Evolutionary conservation across 1,140 invertebrate species (phyloP).

Genomic region (Drosophila hydei): DNA sequence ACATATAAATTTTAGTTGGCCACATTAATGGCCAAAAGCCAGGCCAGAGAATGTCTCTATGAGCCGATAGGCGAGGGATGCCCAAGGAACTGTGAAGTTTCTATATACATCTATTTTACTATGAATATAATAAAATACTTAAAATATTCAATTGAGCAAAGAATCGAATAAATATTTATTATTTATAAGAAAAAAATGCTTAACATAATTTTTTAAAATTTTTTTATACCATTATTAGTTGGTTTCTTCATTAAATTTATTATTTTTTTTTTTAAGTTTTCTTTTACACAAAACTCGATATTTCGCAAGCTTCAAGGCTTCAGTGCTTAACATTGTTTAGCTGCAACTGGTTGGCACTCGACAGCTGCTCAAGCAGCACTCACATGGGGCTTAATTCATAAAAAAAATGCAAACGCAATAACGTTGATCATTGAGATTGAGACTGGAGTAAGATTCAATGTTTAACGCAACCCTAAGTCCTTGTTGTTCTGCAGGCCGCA

Average conservation of each 20-base stretch:
- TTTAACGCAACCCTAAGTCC: constrained; percentile 66
- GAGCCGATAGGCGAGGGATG: constrained; percentile 38
- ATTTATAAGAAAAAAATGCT: neutral
- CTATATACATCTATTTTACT: neutral
- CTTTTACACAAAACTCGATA: neutral
- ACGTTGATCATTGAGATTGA: constrained; percentile 21
- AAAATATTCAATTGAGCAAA: too few relatives aligned
- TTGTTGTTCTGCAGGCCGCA: constrained; percentile 57
- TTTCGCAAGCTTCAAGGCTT: neutral
- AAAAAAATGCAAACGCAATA: neutral
- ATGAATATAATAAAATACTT: too few relatives aligned
- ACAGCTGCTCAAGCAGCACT: constrained; percentile 6
- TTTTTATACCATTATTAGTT: too few relatives aligned
- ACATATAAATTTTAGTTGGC: constrained; percentile 68
- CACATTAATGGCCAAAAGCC: constrained; percentile 49
- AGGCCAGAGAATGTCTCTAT: constrained; percentile 31
- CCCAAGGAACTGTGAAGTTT: neutral
- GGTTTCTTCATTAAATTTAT: too few relatives aligned
- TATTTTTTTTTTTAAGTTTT: neutral
- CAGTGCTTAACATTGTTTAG: neutral
- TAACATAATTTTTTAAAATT: too few relatives aligned
- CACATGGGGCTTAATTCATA: constrained; percentile 2
- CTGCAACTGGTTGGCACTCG: constrained; percentile 2
- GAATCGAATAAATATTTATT: neutral
- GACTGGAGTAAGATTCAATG: constrained; percentile 15